Evolutionary conservation across 2,888 invertebrate species (phyloP).

Genomic region (Cerastis rubricosa): DNA sequence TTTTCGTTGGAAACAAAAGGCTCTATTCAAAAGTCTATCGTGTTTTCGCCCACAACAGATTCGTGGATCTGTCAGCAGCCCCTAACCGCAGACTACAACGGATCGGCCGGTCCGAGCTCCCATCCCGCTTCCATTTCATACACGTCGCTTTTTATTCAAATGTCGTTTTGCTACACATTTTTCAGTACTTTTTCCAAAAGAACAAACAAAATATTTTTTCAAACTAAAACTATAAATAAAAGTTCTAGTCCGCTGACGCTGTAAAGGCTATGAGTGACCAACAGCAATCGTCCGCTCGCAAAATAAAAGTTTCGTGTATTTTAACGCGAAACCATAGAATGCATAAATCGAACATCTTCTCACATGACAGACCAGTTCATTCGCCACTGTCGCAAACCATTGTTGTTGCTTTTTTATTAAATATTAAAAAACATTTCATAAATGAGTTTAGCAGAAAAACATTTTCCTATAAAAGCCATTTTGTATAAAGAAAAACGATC

Average conservation of each 20-base stretch:
- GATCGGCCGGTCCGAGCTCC: constrained; percentile 72
- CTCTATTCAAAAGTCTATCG: constrained; percentile 83
- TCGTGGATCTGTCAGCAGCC: constrained; percentile 83
- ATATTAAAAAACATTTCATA: constrained; percentile 25
- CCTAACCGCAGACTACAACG: constrained; percentile 83
- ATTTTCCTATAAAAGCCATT: constrained; percentile 78
- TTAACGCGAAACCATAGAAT: constrained; percentile 55
- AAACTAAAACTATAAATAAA: constrained; percentile 58
- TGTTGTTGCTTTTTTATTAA: constrained; percentile 53
- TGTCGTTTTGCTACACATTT: constrained; percentile 64
- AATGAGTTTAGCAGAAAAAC: constrained; percentile 62
- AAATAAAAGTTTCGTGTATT: constrained; percentile 53
- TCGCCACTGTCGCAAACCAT: constrained; percentile 32
- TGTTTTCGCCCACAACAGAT: constrained; percentile 80
- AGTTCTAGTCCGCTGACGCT: constrained; percentile 52
- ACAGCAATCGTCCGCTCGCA: constrained; percentile 44
- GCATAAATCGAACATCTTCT: constrained; percentile 57
- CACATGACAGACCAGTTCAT: constrained; percentile 47
- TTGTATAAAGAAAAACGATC: constrained; percentile 83
- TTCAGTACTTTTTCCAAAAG: constrained; percentile 58
- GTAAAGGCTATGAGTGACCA: constrained; percentile 54
- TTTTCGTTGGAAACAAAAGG: constrained; percentile 81
- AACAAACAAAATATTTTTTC: constrained; percentile 55
- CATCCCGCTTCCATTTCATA: constrained; percentile 66
- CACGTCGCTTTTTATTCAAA: constrained; percentile 73